Conservation (phyloP, 1,140 invertebrate genomes). For the Varroa destructor region DNA sequence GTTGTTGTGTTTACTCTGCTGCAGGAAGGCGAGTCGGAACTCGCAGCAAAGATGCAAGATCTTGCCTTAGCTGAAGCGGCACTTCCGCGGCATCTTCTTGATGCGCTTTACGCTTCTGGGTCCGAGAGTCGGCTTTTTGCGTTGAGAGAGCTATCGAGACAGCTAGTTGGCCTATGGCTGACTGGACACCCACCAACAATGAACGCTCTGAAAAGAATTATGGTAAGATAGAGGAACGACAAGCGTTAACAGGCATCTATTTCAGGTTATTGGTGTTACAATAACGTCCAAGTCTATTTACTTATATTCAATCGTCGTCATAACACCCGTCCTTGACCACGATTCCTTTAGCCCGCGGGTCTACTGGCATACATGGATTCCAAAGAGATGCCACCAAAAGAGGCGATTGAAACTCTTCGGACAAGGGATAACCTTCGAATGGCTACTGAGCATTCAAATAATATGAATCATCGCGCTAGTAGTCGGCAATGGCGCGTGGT, state of each 20-base stretch:
- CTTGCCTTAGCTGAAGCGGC: slow-evolving; percentile 93
- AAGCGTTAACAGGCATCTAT: no score
- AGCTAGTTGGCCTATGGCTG: slow-evolving; percentile 94
- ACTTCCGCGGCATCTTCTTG: slow-evolving; percentile 75
- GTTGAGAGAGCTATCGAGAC: slow-evolving; percentile 73
- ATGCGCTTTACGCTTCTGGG: slow-evolving; percentile 74
- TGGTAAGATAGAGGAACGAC: slow-evolving; percentile 50
- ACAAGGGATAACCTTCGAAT: slow-evolving; percentile 87
- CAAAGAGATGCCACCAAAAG: slow-evolving; percentile 63
- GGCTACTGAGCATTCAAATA: slow-evolving; percentile 43
- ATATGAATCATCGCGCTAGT: slow-evolving; percentile 33
- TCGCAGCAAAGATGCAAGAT: slow-evolving; percentile 86
- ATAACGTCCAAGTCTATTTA: no score
- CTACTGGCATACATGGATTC: slow-evolving; percentile 80
- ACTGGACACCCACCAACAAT: slow-evolving; percentile 83
- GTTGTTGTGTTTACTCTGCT: slow-evolving; percentile 14
- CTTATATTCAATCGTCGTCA: no score
- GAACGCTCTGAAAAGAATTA: slow-evolving; percentile 68
- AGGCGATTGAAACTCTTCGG: slow-evolving; percentile 60
- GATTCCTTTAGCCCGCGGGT: slow-evolving; percentile 50
- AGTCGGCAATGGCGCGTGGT: slow-evolving; percentile 43
- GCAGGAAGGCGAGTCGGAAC: slow-evolving; percentile 70
- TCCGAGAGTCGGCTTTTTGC: slow-evolving; percentile 58
- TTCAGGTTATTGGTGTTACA: no score
- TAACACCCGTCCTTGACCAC: no score